Evolutionary conservation across 2,797 vertebrate genomes (phyloP).

Genomic region (Apodemus agrarius): DNA sequence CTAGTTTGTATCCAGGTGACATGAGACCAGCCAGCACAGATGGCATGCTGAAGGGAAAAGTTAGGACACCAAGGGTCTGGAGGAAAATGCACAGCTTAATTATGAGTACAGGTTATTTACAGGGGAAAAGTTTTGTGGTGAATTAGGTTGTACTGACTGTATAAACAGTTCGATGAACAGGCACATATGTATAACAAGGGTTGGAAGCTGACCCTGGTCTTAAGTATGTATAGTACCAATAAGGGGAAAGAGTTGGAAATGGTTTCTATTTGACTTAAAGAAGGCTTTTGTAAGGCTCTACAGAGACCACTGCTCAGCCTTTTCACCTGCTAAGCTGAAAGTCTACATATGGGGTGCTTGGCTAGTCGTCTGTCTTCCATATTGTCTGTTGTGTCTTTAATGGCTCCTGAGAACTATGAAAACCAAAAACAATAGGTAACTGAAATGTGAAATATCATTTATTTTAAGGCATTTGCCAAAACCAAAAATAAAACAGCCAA

Average conservation of each 20-base stretch:
- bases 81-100: neutral
- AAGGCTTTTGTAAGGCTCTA: neutral
- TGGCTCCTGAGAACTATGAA: constrained; percentile 13
- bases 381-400: neutral
- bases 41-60: neutral
- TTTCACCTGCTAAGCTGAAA: neutral
- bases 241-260: neutral
- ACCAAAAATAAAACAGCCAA: neutral
- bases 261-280: neutral
- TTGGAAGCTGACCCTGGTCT: neutral
- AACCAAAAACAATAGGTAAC: neutral
- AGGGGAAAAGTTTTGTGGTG: neutral
- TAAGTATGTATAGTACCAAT: neutral
- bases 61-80: neutral
- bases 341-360: neutral
- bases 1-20: neutral
- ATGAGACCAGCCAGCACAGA: neutral
- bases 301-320: neutral
- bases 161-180: neutral
- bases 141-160: neutral
- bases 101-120: neutral
- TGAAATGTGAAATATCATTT: neutral
- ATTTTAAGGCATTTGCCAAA: neutral
- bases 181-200: neutral
- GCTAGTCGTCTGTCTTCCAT: neutral